phyloP scores from a whole-genome alignment of 2,797 vertebrate species.

The Pangasius djambal region DNA sequence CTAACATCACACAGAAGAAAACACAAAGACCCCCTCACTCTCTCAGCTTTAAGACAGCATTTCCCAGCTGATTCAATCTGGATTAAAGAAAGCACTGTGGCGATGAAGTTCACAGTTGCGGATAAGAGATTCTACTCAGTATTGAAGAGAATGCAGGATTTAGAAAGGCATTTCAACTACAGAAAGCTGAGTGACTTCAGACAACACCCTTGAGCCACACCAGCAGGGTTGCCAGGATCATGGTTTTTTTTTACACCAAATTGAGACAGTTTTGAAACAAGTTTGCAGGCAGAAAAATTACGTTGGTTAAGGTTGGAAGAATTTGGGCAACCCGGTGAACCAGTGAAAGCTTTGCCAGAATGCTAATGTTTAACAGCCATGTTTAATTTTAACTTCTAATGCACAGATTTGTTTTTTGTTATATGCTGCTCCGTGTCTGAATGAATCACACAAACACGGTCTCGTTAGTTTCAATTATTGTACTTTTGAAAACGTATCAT shows the following conservation, averaged over 20 bases:
- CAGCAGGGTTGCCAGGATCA: neutral
- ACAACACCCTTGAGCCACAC: neutral
- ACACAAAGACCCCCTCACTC: neutral
- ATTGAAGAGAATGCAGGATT: neutral
- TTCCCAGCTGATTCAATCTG: neutral
- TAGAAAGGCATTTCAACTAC: neutral
- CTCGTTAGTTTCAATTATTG: neutral
- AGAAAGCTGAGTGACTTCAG: neutral
- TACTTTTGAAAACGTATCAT: neutral
- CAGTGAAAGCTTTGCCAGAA: neutral
- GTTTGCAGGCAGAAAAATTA: neutral
- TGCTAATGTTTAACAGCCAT: neutral
- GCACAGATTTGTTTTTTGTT: no score
- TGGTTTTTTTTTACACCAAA: neutral
- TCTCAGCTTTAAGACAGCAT: neutral
- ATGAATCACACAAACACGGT: neutral
- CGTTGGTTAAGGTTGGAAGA: neutral
- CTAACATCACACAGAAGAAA: neutral
- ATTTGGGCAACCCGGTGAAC: neutral
- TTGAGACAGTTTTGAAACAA: neutral
- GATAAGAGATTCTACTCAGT: neutral
- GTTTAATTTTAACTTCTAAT: neutral
- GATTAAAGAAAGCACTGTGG: neutral
- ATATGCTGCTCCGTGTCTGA: neutral
- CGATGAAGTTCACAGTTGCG: neutral